A percentile compares a stretch with the other conserved stretches of the same genome.
phyloP scores from a whole-genome alignment of 2,113 vertebrate genomes.

The Peromyscus maniculatus region DNA sequence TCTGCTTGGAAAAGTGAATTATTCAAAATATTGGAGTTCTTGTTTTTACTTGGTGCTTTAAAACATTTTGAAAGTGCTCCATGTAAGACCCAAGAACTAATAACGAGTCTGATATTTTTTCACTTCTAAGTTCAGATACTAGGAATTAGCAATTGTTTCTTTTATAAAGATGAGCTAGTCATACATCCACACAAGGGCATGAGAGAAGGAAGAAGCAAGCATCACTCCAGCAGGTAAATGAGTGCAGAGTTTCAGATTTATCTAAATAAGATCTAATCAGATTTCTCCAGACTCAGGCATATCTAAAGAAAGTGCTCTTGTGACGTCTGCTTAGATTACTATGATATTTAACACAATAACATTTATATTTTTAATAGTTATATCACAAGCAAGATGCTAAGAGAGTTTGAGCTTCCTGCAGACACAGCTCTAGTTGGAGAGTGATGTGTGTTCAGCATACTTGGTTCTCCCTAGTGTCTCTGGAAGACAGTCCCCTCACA shows the following conservation, averaged over 20 bases:
- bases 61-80: not conserved
- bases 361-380: constrained; percentile 60
- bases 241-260: not conserved
- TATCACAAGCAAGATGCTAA: constrained; percentile 15
- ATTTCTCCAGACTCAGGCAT: constrained; percentile 6
- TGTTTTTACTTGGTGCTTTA: constrained; percentile 24
- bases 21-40: not conserved
- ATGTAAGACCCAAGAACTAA: not conserved
- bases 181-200: not conserved
- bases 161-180: not conserved
- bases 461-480: not conserved
- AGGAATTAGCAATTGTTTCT: constrained; percentile 43
- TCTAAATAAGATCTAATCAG: constrained; percentile 25
- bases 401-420: not conserved
- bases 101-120: not conserved
- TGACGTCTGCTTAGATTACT: constrained; percentile 38
- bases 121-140: constrained; percentile 7
- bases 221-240: not conserved
- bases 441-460: not conserved
- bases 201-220: not conserved
- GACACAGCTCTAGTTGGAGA: not conserved
- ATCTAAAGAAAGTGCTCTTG: constrained; percentile 34
- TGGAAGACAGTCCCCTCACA: not conserved
- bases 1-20: constrained; percentile 45
- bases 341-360: constrained; percentile 48